phyloP scores from a whole-genome alignment of 2,888 invertebrate species.

The Dryocosmus kuriphilus region DNA sequence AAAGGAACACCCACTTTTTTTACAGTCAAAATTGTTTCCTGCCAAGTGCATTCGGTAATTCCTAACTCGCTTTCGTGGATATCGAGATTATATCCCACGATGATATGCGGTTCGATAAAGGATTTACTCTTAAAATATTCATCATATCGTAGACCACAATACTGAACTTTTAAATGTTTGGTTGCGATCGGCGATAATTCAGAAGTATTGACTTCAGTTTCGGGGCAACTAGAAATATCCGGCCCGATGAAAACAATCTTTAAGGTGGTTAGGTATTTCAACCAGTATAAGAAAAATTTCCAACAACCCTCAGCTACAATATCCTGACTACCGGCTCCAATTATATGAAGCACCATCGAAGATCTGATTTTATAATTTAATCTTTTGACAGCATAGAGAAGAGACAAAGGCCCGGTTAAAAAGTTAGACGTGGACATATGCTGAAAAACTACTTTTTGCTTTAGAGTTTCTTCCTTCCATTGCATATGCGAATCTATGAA shows the following conservation, averaged over 20 bases:
- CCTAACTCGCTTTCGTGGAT: constrained; percentile 51
- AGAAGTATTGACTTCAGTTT: neutral
- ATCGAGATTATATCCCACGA: constrained; percentile 65
- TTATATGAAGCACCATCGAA: constrained; percentile 66
- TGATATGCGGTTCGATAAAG: constrained; percentile 63
- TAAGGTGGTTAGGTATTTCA: constrained; percentile 60
- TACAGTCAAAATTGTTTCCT: constrained; percentile 57
- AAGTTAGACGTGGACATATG: constrained; percentile 56
- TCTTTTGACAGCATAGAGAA: constrained; percentile 64
- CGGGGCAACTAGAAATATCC: constrained; percentile 41
- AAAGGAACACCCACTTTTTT: constrained; percentile 65
- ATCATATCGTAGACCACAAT: constrained; percentile 57
- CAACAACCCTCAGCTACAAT: constrained; percentile 64
- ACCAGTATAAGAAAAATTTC: constrained; percentile 72
- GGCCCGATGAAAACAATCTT: constrained; percentile 70
- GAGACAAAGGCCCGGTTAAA: constrained; percentile 67
- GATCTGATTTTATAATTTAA: constrained; percentile 48
- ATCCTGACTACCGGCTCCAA: constrained; percentile 72
- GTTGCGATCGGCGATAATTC: constrained; percentile 50
- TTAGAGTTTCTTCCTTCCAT: too few species aligned
- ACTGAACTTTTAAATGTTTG: constrained; percentile 55
- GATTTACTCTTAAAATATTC: constrained; percentile 56
- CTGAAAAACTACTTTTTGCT: neutral
- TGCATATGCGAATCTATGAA: too few species aligned
- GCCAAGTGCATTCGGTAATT: constrained; percentile 68